Evolutionary conservation across 2,797 vertebrate genomes (phyloP).

Genomic region (Tokudaia tokunoshimensis): DNA sequence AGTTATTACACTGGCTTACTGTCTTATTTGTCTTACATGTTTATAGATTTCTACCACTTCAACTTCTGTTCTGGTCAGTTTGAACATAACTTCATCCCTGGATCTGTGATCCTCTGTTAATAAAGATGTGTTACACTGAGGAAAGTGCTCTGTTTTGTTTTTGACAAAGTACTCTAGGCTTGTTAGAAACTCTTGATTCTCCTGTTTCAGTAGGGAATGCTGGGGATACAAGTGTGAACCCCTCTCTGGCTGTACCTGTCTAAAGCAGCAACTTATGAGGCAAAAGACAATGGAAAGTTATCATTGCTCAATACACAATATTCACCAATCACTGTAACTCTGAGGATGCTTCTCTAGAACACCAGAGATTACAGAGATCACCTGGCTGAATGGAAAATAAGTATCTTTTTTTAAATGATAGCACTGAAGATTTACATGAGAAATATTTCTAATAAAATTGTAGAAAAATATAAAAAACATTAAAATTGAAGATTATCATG

Average conservation of each 20-base stretch:
- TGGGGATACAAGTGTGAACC: neutral
- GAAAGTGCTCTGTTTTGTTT: neutral
- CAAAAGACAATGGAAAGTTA: neutral
- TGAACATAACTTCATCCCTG: constrained; percentile 39
- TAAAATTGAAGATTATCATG: no score
- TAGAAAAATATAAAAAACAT: no score
- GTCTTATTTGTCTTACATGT: neutral
- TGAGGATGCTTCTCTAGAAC: constrained; percentile 3
- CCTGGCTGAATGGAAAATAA: constrained; percentile 26
- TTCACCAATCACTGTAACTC: neutral
- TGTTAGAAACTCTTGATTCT: neutral
- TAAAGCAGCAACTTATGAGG: constrained; percentile 6
- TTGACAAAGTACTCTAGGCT: neutral
- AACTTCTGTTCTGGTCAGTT: neutral
- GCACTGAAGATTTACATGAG: no score
- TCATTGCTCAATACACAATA: neutral
- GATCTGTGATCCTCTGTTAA: constrained; percentile 20
- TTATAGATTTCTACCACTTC: neutral
- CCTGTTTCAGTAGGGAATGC: neutral
- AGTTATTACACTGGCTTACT: neutral
- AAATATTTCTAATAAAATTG: no score
- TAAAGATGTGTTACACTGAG: neutral
- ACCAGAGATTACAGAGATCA: constrained; percentile 40
- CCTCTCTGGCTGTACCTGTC: neutral
- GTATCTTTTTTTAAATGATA: constrained; percentile 5